Conservation (phyloP, 35 echinoderm and acorn worm genomes). For the Lytechinus pictus region DNA sequence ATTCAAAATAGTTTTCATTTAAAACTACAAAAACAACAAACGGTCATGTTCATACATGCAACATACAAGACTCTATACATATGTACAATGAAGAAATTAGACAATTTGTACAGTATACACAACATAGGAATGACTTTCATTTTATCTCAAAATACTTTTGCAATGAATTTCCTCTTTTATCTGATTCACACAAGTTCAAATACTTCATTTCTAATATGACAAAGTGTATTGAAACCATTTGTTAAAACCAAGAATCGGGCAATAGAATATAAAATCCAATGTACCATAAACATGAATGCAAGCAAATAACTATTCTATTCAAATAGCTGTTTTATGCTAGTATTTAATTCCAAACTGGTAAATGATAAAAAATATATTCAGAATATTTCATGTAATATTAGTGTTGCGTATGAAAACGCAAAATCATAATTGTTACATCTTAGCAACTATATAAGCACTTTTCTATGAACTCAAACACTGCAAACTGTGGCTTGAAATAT, state of each 20-base stretch:
- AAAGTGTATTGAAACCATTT: background rate
- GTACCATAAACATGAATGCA: background rate
- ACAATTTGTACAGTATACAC: conserved; percentile 33
- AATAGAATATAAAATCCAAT: background rate
- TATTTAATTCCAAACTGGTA: conserved; percentile 14
- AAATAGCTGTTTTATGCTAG: background rate
- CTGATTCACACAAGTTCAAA: background rate
- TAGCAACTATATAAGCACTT: background rate
- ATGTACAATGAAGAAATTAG: background rate
- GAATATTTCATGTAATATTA: conserved; percentile 15
- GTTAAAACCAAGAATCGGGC: background rate
- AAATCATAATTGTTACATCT: background rate
- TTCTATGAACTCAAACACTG: background rate
- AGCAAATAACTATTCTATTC: conserved; percentile 6
- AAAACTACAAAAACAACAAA: background rate
- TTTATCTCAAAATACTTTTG: background rate
- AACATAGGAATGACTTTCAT: conserved; percentile 29
- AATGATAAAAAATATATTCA: conserved; percentile 6
- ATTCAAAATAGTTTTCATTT: conserved; percentile 26
- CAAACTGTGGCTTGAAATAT: background rate
- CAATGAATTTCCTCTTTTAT: background rate
- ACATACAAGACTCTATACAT: conserved; percentile 18
- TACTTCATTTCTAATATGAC: background rate
- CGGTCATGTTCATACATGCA: background rate
- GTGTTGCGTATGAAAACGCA: background rate